Conservation (phyloP, 2,113 vertebrate genomes). For the Misgurnus anguillicaudatus region DNA sequence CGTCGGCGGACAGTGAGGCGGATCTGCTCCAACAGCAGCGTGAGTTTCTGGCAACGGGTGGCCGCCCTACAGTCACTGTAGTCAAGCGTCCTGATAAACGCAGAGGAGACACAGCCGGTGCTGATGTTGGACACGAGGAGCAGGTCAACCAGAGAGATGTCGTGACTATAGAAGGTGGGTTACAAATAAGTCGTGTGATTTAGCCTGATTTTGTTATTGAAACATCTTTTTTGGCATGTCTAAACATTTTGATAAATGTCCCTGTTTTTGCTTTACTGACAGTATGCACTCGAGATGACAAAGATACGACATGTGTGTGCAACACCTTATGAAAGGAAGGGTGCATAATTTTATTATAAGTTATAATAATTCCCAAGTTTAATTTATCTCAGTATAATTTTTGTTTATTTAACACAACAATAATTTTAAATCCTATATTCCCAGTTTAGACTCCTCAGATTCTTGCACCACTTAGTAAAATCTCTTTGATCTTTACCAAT, state of each 20-base stretch:
- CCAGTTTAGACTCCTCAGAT: no score
- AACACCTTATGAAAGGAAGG: no score
- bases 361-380: no score
- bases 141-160: conserved; percentile 75
- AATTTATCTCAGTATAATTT: no score
- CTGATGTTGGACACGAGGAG: conserved; percentile 12
- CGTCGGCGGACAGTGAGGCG: conserved; percentile 87
- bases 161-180: conserved; percentile 82
- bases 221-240: background rate
- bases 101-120: conserved; percentile 63
- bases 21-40: conserved; percentile 89
- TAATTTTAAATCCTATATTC: no score
- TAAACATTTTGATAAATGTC: background rate
- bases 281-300: no score
- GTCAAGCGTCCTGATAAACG: conserved; percentile 86
- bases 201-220: background rate
- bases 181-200: background rate
- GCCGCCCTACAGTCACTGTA: conserved; percentile 78
- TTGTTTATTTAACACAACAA: no score
- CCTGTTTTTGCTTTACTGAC: no score
- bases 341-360: no score
- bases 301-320: no score
- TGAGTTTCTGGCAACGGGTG: conserved; percentile 81
- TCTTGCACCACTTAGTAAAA: no score
- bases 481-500: no score